Evolutionary conservation across 2,888 invertebrate species (phyloP), one percentile per base, ranked within the genome.

Genomic region (Ectobius pallidus): DNA sequence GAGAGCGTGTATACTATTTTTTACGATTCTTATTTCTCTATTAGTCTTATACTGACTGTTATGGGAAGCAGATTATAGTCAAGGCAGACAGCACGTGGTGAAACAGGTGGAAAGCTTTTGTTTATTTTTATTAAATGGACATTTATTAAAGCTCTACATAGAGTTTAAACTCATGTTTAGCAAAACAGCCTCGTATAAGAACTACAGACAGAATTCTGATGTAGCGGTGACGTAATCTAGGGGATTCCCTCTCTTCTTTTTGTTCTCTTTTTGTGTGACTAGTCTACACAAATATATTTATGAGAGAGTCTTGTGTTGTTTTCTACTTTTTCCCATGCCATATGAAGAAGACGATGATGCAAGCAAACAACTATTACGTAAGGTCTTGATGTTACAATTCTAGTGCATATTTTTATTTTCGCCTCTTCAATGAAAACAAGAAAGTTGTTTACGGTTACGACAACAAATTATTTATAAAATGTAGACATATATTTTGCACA

Each of bases 51-150:
- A 58, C 30, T 58, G 27, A 27, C 30, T 30, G 58, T 4, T n/a
- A 58, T 58, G 27, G 58, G 58, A 58, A 58, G 58, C 30, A 11
- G 58, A 58, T 58, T 58, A 58, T 58, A 58, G 30, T n/a, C 32
- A 7, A 34, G 6, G 11, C 11, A 34, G 7, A 34, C 34, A 34
- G 30, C 58, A 58, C 27, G 32, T 30, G 27, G 58, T n/a, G 4
- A n/a, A 58, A 58, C 58, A 58, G 58, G 58, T 58, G 58, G 30
- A 25, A 7, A 25, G 30, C n/a, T 30, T 58, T 32, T n/a, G 30
- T 58, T 58, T 30, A 30, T 58, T 58, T 58, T 58, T 58, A 55
- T 58, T 58, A 58, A 58, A 58, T n/a, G 32, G 30, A 58, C 58
- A 58, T 58, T 58, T 58, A 58, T 58, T 30, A 16, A 11, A n/a